phyloP scores from a whole-genome alignment of 2,113 vertebrate species.

The Myrmecophaga tridactyla region DNA sequence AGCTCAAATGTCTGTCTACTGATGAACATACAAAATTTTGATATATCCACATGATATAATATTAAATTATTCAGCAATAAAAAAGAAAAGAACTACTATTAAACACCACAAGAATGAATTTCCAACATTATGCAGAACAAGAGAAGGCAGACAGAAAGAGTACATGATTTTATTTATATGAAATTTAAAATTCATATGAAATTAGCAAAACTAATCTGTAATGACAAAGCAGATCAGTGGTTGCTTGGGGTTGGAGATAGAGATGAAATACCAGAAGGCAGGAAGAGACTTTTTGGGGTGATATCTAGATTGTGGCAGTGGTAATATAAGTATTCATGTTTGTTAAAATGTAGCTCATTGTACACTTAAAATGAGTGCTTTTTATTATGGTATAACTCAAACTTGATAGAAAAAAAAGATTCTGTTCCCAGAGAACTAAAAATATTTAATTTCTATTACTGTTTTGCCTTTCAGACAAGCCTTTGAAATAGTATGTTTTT shows the following conservation, averaged over 20 bases:
- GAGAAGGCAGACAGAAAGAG: not conserved
- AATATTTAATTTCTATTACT: not conserved
- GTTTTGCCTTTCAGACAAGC: not conserved
- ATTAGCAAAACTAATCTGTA: not conserved
- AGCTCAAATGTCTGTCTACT: not conserved
- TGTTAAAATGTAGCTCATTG: not conserved
- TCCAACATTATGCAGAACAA: not conserved
- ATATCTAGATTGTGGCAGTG: not conserved
- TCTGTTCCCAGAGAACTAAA: not conserved
- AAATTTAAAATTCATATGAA: too few relatives aligned
- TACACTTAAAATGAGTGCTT: not conserved
- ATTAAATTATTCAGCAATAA: not conserved
- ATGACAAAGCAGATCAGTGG: not conserved
- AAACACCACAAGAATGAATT: not conserved
- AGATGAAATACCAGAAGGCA: not conserved
- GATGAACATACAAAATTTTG: not conserved
- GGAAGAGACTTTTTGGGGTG: not conserved
- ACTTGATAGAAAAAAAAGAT: not conserved
- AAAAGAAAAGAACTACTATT: not conserved
- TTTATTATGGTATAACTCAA: not conserved
- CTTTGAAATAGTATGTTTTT: not conserved
- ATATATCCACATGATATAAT: not conserved
- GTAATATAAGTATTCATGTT: not conserved
- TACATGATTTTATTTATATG: not conserved
- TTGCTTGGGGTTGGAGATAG: not conserved